Percentiles rank a stretch among this genome's conserved stretches.
Evolutionary conservation across 2,113 vertebrate species (phyloP).

Genomic region (Sapayoa aenigma): DNA sequence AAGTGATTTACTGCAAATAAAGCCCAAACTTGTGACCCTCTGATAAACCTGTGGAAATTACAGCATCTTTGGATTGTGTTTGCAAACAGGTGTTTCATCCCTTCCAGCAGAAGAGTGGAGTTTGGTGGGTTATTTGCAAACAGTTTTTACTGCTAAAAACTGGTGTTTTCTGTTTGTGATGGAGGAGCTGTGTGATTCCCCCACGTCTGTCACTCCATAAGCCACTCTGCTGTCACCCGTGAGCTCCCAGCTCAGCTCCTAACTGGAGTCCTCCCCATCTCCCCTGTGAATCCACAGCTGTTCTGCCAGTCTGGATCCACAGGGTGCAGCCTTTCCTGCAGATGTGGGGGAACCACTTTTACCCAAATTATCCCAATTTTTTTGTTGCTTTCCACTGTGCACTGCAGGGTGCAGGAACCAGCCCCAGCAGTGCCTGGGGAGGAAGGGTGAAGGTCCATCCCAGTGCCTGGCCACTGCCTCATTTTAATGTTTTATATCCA

Average conservation of each 20-base stretch:
- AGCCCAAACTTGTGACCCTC: fast-evolving
- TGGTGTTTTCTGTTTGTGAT: neutral
- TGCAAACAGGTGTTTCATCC: neutral
- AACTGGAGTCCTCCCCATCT: neutral
- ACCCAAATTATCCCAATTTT: neutral
- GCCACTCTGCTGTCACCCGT: neutral
- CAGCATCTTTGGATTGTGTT: neutral
- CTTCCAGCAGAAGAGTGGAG: neutral
- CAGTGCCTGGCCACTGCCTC: neutral
- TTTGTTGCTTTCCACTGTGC: fast-evolving
- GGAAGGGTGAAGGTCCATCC: neutral
- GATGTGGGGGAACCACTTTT: neutral
- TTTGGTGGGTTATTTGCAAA: neutral
- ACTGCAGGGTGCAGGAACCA: neutral
- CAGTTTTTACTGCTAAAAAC: neutral
- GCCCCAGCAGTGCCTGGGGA: neutral
- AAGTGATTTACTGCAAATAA: neutral
- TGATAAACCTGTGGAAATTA: neutral
- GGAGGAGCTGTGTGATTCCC: neutral
- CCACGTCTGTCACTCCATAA: fast-evolving
- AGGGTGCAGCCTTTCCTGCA: neutral
- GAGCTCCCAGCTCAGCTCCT: neutral
- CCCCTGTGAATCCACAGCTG: neutral
- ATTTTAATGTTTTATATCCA: neutral
- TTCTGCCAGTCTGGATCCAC: neutral